These are phyloP conservation scores for Tenebrosternarchus preto DNA, from an alignment of 2,113 vertebrate species.

Conservation along the genomic window DNA sequence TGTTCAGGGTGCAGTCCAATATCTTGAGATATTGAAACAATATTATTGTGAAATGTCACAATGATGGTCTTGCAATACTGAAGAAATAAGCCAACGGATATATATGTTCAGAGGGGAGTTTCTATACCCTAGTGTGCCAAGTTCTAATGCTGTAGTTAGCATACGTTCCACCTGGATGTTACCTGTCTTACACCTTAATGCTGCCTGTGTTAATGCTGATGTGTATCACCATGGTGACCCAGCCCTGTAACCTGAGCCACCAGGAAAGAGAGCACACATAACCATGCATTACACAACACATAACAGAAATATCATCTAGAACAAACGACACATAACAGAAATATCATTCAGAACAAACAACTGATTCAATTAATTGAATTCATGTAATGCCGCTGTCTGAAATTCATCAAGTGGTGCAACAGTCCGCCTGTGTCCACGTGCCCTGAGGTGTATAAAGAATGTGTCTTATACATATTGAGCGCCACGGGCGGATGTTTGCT, in stretches of 20 bases:
- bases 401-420: no score
- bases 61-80: neutral
- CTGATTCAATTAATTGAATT: neutral
- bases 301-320: no score
- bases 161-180: constrained; percentile 25
- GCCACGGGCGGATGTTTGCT: neutral
- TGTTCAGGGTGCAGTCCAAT: neutral
- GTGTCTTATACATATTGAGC: no score
- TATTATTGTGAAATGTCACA: neutral
- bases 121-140: neutral
- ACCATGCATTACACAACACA: neutral
- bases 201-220: constrained; percentile 12
- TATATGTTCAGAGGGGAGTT: neutral
- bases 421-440: no score
- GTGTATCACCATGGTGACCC: constrained; percentile 9
- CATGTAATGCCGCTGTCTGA: neutral
- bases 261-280: neutral
- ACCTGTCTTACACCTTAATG: constrained; percentile 27
- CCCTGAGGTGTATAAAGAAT: no score
- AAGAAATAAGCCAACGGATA: neutral
- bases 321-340: neutral
- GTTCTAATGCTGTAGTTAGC: constrained; percentile 12
- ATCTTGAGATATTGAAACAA: neutral
- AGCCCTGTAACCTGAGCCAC: constrained; percentile 35
- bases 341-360: neutral